Evolutionary conservation across 2,888 invertebrate genomes (phyloP).

Genomic region (Mythimna lalbum): DNA sequence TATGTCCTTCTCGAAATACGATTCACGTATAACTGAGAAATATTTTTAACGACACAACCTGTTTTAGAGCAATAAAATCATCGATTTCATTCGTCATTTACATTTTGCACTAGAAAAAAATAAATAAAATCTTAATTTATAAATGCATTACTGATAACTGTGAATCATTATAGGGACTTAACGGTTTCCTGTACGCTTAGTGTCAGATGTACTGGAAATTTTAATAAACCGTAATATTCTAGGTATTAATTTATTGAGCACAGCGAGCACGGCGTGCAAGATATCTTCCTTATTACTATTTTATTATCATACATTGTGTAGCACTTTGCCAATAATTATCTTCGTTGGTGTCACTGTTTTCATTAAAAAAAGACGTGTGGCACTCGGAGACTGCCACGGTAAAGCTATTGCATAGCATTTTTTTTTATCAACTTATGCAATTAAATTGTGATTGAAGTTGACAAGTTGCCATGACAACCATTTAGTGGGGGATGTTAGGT

Average conservation of each 20-base stretch:
- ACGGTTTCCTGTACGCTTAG: not conserved
- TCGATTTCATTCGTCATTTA: slow-evolving; percentile 27
- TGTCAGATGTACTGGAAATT: not conserved
- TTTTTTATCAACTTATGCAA: too few relatives aligned
- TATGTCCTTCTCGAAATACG: not conserved
- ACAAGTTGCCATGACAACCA: too few relatives aligned
- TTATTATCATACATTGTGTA: too few relatives aligned
- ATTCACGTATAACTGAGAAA: slow-evolving; percentile 21
- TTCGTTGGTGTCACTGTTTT: too few relatives aligned
- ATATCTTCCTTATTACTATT: too few relatives aligned
- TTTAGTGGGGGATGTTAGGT: too few relatives aligned
- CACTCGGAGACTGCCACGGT: too few relatives aligned
- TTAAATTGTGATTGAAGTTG: too few relatives aligned
- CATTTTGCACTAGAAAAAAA: not conserved
- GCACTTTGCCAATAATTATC: too few relatives aligned
- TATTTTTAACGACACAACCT: slow-evolving; percentile 1
- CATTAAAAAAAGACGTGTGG: too few relatives aligned
- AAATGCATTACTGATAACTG: slow-evolving; percentile 5
- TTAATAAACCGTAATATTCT: not conserved
- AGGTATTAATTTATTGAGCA: not conserved
- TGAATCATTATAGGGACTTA: slow-evolving; percentile 7
- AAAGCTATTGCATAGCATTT: too few relatives aligned
- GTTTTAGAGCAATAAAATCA: slow-evolving; percentile 12
- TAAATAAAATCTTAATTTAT: not conserved
- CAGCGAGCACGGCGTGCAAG: not conserved